Evolutionary conservation across 2,113 vertebrate species (phyloP), one percentile per base, ranked within the genome.

Genomic region (Notarius quadriscutis): DNA sequence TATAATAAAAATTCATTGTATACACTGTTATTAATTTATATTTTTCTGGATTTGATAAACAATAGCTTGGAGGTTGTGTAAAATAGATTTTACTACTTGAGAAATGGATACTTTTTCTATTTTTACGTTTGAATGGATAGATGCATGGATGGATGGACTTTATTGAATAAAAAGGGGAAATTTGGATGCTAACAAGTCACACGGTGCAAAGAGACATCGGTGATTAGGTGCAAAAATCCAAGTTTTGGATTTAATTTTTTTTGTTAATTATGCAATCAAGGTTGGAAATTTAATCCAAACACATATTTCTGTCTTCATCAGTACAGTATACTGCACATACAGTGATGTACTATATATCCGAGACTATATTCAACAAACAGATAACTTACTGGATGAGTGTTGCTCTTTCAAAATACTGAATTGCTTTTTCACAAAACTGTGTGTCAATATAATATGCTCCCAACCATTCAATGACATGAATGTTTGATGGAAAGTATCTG

Each of bases 371-470:
- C 22, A 48, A 89, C 9, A 74, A 83, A 82, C 58, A 75, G 25
- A 27, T 30, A 51, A 97, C 98, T 97, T 95, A 99, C 98, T 98
- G 97, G 93, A 99, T 98, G 74, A 99, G 97, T 9, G 96, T 96
- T 87, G 98, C 98, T 96, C 98, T 97, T 92, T 99, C 97, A 94
- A 99, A 99, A 93, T 98, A 99, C 91, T 97, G 97, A 93, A 99
- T 97, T 89, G 98, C 98, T 94, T 99, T 99, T 94, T 99, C 98
- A 94, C 96, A 99, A 94, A 99, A 98, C 92, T 98, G 97, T 0
- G 96, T 98, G 90, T 99, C 97, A 86, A 99, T 96, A 93, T 98
- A 99, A 91, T 99, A 98, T 0, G 96, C 97, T 84, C 97, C 98
- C 30, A 99, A 96, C 98, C 98, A 99, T 90, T 98, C 97, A 60